Conservation (phyloP, 2,888 invertebrate genomes). For the Belgica antarctica region DNA sequence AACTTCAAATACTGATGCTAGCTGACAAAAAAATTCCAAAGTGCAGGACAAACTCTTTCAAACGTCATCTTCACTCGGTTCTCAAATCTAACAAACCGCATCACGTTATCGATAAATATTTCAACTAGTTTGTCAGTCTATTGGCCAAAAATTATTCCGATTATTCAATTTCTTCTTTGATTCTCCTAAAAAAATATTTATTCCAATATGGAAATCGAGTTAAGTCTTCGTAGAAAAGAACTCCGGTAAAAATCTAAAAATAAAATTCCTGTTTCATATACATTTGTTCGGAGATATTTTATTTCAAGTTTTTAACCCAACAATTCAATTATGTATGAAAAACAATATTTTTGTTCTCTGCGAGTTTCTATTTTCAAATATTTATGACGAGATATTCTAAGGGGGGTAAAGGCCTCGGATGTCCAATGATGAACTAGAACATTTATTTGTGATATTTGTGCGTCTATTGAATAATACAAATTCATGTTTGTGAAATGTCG, state of each 20-base stretch:
- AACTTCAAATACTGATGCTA: too few relatives aligned
- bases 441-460: conserved; percentile 2
- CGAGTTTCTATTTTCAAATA: not conserved
- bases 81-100: too few relatives aligned
- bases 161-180: too few relatives aligned
- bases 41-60: too few relatives aligned
- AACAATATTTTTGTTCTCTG: conserved; percentile 11
- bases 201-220: not conserved
- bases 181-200: not conserved
- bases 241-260: not conserved
- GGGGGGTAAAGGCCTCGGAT: too few relatives aligned
- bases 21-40: too few relatives aligned
- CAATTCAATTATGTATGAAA: not conserved
- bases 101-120: too few relatives aligned
- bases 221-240: too few relatives aligned
- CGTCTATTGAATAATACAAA: not conserved
- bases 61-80: too few relatives aligned
- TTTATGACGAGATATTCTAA: too few relatives aligned
- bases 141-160: too few relatives aligned
- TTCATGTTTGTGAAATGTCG: not conserved
- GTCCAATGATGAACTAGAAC: conserved; percentile 7
- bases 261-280: not conserved
- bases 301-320: not conserved
- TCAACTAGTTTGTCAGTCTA: too few relatives aligned
- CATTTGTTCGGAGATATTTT: conserved; percentile 1